Base-by-base conservation (phyloP, 2,797 vertebrate species). In the Champsocephalus gunnari region DNA sequence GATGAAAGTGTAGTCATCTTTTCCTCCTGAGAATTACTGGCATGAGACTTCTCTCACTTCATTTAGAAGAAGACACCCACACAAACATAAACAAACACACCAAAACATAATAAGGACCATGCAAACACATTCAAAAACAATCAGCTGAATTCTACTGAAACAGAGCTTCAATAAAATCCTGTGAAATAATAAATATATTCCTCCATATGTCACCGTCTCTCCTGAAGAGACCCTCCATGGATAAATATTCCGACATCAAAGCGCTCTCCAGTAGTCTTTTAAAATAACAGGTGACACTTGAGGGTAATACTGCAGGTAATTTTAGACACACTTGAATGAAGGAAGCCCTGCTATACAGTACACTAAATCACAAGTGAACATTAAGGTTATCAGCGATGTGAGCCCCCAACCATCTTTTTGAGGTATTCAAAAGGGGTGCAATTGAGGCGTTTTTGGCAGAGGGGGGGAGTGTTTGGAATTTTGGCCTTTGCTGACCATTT, bases 231-330 rank as follows among this genome's bases (percentile, higher is more conserved):
- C 70, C 67, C 67, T 62, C 55, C 13, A 58, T 67, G 67, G 84
- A 88, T 80, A 82, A 88, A 86, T 75, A 86, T 73, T 76, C 55
- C 2, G 6, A 79, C 85, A 84, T 90, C 81, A 86, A 87, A 88
- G 83, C 3, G 3, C 19, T 73, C 71, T 4, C 14, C 60, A 75
- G 66, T 58, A 49, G 67, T 59, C 80, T 67, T 78, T 38, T 89
- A 55, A 71, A 79, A 85, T 68, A 62, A 58, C 74, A 59, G 72
- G 67, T 81, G 77, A 84, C 77, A 90, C 63, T 74, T 72, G 48
- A 78, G 80, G 62, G 76, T 74, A 84, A 79, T 38, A 59, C 21
- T 45, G 70, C 44, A 61, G 81, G 84, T 84, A n/a, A 80, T 73
- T 82, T 80, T 64, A 81, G 71, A 82, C 55, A 38, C 64, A 58